These are phyloP conservation scores for Pelvicachromis taeniatus DNA, from an alignment of 2,113 vertebrate species.

Conservation along the genomic window DNA sequence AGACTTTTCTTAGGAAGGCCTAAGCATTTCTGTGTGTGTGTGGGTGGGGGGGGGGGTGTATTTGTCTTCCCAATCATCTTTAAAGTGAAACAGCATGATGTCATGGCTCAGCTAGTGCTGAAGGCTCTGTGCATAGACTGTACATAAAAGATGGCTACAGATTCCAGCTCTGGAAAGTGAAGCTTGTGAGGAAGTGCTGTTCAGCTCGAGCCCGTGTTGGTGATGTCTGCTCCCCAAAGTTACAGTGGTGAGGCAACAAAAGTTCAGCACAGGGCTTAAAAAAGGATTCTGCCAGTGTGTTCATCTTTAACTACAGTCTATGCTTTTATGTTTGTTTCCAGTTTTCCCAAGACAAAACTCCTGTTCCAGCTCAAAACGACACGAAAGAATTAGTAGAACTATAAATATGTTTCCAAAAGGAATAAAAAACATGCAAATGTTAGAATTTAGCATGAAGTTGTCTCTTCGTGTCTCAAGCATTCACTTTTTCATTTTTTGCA, in stretches of 20 bases:
- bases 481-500: not conserved
- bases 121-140: not conserved
- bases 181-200: no score
- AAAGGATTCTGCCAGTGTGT: not conserved
- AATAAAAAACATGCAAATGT: not conserved
- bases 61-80: no score
- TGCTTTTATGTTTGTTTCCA: not conserved
- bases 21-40: no score
- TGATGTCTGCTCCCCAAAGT: not conserved
- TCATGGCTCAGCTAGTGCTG: not conserved
- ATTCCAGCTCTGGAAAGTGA: not conserved
- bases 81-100: no score
- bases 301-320: not conserved
- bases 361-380: not conserved
- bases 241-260: not conserved
- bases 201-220: not conserved
- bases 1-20: not conserved
- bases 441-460: not conserved
- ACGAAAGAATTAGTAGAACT: not conserved
- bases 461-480: not conserved
- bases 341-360: not conserved
- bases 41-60: no score
- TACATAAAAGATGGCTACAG: not conserved
- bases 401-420: not conserved
- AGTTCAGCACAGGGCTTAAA: not conserved